Base-by-base conservation (phyloP, 2,888 invertebrate species). In the Mesorhabditis sp. region DNA sequence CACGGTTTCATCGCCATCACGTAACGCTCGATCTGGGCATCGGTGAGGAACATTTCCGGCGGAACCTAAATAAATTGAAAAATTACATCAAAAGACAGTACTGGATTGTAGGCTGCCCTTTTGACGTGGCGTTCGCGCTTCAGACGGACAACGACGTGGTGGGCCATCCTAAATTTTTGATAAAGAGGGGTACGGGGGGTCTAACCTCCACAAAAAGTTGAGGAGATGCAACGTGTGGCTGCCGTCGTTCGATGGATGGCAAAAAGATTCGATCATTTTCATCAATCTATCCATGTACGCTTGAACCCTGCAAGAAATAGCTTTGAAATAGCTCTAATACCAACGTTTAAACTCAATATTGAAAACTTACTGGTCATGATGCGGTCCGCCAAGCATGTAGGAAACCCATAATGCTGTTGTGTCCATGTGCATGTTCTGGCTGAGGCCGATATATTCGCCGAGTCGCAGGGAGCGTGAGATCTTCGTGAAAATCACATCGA, bases 161-260 rank as follows among this genome's bases (percentile, higher is more conserved):
- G 68, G 4, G 62, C 28, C 45, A 71, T 62, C 42, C 69, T 69
- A 28, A 28, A 63, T 28, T 28, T 28, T 28, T 28, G 28, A 28
- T 28, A 28, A 28, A 28, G 28, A 28, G 28, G 28, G 28, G 28
- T 28, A 28, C 28, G 28, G 28, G 28, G 28, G 28, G 28, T 28
- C 66, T 62, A 66, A 70, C 72, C 76, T 77, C 67, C 89, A 89
- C 4, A 93, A 87, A 41, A 87, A 75, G 28, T 76, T 78, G 62
- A 85, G 80, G 44, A 87, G 74, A 62, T 81, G 80, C 4, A 68
- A 70, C 3, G 83, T 79, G 93, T 94, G 95, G 65, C 90, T 86
- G 43, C 94, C 95, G 58, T 89, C 87, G 86, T 95, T 95, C 0
- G 94, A 94, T 67, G 93, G 93, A 87, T 95, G 92, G 80, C 92